Percentiles rank a stretch among this genome's conserved stretches.
Evolutionary conservation across 2,797 vertebrate genomes (phyloP).

Genomic region (Propithecus perrieri): DNA sequence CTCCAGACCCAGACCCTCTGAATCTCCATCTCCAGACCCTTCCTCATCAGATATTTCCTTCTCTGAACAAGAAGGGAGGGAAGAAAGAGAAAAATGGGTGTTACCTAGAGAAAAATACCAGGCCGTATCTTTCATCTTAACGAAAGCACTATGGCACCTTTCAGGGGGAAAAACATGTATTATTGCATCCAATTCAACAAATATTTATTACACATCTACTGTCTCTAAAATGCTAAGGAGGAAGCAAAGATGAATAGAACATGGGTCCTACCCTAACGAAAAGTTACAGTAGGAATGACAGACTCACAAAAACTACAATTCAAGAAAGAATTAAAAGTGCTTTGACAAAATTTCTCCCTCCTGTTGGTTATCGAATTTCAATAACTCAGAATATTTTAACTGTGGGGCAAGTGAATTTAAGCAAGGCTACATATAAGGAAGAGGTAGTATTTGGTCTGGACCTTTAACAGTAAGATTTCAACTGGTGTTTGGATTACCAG

Average conservation of each 20-base stretch:
- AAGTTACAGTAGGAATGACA: neutral
- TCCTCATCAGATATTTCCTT: conserved; percentile 74
- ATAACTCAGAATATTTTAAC: conserved; percentile 9
- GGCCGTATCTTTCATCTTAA: neutral
- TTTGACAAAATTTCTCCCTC: neutral
- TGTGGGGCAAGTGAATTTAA: neutral
- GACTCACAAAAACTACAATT: neutral
- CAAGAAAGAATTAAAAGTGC: neutral
- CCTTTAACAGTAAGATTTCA: neutral
- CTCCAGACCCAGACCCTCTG: conserved; percentile 63
- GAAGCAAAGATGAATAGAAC: conserved; percentile 45
- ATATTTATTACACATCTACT: neutral
- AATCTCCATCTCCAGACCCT: conserved; percentile 71
- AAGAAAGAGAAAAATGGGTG: neutral
- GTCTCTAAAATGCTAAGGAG: conserved; percentile 17
- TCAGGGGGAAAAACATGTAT: neutral
- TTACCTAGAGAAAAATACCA: conserved; percentile 42
- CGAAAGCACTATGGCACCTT: neutral
- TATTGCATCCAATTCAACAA: neutral
- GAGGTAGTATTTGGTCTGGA: neutral
- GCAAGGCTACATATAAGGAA: neutral
- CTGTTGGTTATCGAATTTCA: neutral
- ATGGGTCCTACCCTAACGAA: neutral
- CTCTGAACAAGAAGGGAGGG: conserved; percentile 60
- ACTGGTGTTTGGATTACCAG: neutral